Evolutionary conservation across 2,797 vertebrate genomes (phyloP).

Genomic region (Parauchenoglanis ngamensis): DNA sequence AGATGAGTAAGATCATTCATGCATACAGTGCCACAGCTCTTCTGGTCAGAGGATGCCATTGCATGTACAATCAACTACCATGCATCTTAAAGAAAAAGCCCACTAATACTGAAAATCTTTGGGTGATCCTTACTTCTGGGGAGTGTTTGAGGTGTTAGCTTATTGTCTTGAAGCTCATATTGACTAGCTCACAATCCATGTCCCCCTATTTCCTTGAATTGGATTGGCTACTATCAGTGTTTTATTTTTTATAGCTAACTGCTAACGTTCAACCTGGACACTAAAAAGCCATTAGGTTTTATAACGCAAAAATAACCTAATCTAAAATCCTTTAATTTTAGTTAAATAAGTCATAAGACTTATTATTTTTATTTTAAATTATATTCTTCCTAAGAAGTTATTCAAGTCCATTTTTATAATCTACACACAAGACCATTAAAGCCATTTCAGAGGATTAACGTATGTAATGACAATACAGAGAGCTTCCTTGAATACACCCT

Average conservation of each 20-base stretch:
- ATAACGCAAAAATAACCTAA: neutral
- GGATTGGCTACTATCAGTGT: neutral
- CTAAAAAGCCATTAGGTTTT: neutral
- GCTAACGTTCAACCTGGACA: neutral
- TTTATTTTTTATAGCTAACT: neutral
- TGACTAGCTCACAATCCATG: neutral
- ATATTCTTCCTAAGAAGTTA: neutral
- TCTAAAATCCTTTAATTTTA: neutral
- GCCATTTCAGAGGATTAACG: conserved; percentile 25
- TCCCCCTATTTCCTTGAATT: neutral
- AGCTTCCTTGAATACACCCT: neutral
- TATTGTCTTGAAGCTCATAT: neutral
- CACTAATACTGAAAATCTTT: neutral
- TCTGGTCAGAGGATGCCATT: neutral
- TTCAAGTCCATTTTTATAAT: conserved; percentile 3
- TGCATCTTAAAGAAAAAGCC: neutral
- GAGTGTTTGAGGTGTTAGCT: neutral
- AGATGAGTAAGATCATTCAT: neutral
- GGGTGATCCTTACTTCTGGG: neutral
- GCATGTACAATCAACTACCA: neutral
- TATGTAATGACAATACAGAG: conserved; percentile 7
- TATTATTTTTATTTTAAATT: neutral
- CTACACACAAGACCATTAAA: conserved; percentile 17
- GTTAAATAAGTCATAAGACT: neutral
- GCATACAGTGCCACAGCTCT: neutral